These are phyloP conservation scores for Hylaeus anthracinus DNA, from an alignment of 1,140 invertebrate species.

Conservation along the genomic window DNA sequence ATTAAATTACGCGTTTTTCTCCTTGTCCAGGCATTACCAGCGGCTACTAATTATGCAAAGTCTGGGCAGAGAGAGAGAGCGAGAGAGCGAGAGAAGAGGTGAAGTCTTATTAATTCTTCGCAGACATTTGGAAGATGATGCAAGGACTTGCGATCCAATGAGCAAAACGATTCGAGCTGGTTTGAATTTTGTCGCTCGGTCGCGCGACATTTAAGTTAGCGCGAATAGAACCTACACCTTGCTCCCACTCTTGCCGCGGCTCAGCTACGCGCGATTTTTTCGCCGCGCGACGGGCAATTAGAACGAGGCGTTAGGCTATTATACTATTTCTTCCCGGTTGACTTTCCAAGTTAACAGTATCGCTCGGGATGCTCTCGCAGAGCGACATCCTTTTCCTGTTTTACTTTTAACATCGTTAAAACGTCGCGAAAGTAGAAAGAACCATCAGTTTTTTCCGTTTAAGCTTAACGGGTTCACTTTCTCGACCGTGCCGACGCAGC, in stretches of 20 bases:
- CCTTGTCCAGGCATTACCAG: not conserved
- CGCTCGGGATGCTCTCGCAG: not conserved
- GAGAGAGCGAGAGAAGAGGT: not conserved
- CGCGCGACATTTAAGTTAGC: too few relatives aligned
- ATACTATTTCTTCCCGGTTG: conserved; percentile 20
- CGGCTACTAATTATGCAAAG: conserved; percentile 41
- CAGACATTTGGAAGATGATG: too few relatives aligned
- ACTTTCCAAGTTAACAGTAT: conserved; percentile 29
- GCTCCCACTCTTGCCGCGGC: too few relatives aligned
- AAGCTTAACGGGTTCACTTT: not conserved
- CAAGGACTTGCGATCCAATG: too few relatives aligned
- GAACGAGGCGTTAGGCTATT: conserved; percentile 13
- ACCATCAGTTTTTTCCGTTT: not conserved
- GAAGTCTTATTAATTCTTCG: too few relatives aligned
- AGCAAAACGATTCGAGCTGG: too few relatives aligned
- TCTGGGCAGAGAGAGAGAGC: conserved; percentile 1
- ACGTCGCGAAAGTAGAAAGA: not conserved
- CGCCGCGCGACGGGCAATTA: too few relatives aligned
- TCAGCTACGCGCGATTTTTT: too few relatives aligned
- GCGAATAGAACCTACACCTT: too few relatives aligned
- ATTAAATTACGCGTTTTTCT: conserved; percentile 42
- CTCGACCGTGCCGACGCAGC: not conserved
- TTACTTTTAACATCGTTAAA: not conserved
- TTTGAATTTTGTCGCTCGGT: too few relatives aligned
- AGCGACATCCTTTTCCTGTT: not conserved